Conservation (phyloP, 2,113 vertebrate species). For the Prunella himalayana region DNA sequence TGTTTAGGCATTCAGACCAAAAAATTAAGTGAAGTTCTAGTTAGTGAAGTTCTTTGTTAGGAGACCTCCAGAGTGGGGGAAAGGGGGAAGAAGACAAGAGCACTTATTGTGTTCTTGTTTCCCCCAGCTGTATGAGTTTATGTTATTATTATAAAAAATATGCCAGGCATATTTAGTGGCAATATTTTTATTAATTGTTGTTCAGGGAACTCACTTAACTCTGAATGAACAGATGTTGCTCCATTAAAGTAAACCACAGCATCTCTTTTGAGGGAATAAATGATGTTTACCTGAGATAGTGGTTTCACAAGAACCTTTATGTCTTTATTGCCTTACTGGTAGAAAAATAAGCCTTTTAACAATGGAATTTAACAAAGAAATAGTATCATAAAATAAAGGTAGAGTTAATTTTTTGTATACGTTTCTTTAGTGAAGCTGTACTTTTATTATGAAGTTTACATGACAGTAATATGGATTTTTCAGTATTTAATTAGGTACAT, state of each 20-base stretch:
- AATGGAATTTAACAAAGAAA: background rate
- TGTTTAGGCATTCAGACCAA: background rate
- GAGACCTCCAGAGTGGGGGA: accelerated
- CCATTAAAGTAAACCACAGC: conserved; percentile 50
- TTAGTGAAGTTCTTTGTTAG: background rate
- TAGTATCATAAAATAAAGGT: background rate
- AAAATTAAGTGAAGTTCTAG: background rate
- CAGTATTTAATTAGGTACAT: background rate
- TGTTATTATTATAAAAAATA: conserved; percentile 47
- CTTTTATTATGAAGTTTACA: background rate
- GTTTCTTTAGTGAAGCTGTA: background rate
- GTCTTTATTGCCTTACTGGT: background rate
- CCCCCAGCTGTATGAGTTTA: background rate
- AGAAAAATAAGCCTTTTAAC: background rate
- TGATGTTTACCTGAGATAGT: conserved; percentile 36
- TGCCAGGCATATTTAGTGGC: conserved; percentile 39
- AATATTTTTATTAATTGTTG: conserved; percentile 67
- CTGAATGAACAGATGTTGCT: conserved; percentile 65
- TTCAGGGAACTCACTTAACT: conserved; percentile 59
- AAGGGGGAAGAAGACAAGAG: background rate
- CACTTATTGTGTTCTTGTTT: background rate
- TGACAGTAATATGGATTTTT: background rate
- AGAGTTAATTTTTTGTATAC: background rate
- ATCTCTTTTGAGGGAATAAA: conserved; percentile 49
- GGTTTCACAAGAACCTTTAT: background rate